Conservation (phyloP, 2,797 vertebrate species). For the Microcaecilia unicolor region DNA sequence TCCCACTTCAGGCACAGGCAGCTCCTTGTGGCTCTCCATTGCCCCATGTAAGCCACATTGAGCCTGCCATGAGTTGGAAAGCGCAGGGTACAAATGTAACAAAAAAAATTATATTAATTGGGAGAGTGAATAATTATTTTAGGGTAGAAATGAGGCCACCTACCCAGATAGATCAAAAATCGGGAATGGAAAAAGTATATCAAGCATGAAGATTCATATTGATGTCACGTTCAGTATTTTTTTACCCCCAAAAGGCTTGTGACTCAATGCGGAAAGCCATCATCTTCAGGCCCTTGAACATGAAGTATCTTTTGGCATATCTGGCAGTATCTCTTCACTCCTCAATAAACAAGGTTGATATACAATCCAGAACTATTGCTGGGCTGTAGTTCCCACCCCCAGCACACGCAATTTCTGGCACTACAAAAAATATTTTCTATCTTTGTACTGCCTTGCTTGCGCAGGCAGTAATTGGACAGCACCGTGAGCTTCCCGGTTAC, state of each 20-base stretch:
- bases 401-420: too few relatives aligned
- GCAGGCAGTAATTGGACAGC: too few relatives aligned
- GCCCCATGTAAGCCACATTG: too few relatives aligned
- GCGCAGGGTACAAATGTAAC: too few relatives aligned
- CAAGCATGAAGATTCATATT: slow-evolving; percentile 47
- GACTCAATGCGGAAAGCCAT: slow-evolving; percentile 45
- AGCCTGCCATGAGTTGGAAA: too few relatives aligned
- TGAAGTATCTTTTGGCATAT: slow-evolving; percentile 65
- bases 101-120: slow-evolving; percentile 46
- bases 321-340: slow-evolving; percentile 64
- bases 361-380: too few relatives aligned
- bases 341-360: slow-evolving; percentile 66
- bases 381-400: too few relatives aligned
- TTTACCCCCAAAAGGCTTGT: slow-evolving; percentile 42
- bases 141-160: slow-evolving; percentile 44
- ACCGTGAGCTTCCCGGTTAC: too few relatives aligned
- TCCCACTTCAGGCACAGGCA: too few relatives aligned
- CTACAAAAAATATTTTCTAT: too few relatives aligned
- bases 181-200: slow-evolving; percentile 33
- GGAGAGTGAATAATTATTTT: slow-evolving; percentile 43
- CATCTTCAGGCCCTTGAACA: slow-evolving; percentile 61
- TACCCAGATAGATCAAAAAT: slow-evolving; percentile 44
- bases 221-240: slow-evolving; percentile 33
- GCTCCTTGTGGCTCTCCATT: too few relatives aligned
- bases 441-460: too few relatives aligned